Base-by-base conservation (phyloP, 2,797 vertebrate genomes). In the Pseudochromis fuscus region DNA sequence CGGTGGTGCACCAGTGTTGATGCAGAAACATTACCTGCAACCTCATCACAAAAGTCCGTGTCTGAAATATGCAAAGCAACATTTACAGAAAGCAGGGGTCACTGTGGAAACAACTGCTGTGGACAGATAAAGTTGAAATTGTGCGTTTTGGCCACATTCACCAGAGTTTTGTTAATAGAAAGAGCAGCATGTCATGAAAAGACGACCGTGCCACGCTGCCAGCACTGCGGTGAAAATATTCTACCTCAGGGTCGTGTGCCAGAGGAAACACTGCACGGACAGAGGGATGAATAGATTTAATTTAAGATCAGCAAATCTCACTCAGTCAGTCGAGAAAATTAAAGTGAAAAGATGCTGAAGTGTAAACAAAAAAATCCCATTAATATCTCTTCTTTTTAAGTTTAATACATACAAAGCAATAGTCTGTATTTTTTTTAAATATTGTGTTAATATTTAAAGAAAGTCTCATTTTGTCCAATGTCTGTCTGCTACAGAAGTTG, bases 161-260 rank as follows among this genome's bases (percentile, higher is more conserved):
- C 7, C 40, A 19, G 61, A 33, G 5, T 10, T 44, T 23, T 45
- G 19, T 53, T 10, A 31, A 23, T 12, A 35, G 18, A 37, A 44
- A 27, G 28, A 27, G 28, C 48, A 44, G n/a, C 21, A 59, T 61
- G 53, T 33, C 12, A 30, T 46, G 38, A 33, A 55, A 45, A 23
- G 42, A 21, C 21, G 19, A 45, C 5, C 7, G 10, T 45, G 44
- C 10, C 3, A 23, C 2, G 10, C 13, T 9, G 21, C 23, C 13
- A 23, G 44, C 19, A 23, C 12, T 21, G 44, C 4, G 30, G 8
- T 30, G 30, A 30, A 45, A 19, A 44, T 28, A 19, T 30, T 15
- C 35, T 28, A 33, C 16, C 62, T 48, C 52, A 21, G 25, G 12
- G 0, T 18, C 53, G 50, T 62, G 15, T 23, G 16, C 30, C 25